Base-by-base conservation (phyloP, 2,113 vertebrate species). In the Aldabrachelys gigantea region DNA sequence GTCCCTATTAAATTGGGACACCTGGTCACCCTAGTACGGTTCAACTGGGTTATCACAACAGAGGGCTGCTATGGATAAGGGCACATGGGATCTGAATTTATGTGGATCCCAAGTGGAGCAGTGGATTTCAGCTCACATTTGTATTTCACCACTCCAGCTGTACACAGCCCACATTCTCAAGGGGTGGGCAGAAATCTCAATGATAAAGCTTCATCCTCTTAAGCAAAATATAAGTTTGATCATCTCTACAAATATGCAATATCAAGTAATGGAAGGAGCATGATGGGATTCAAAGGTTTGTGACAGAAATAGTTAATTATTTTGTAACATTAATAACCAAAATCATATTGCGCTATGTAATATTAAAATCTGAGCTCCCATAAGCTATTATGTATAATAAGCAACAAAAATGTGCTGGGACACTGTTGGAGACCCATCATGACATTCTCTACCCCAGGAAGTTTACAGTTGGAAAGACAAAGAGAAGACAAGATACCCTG, bases 291-390 rank as follows among this genome's bases (percentile, higher is more conserved):
- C 19, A 90, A 82, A 93, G 49, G 17, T 27, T 80, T 78, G 25
- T 47, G n/a, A 47, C 57, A 95, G 86, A 87, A 69, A 69, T 9
- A n/a, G 3, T 76, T 91, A 79, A 3, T 56, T 56, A 3, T 25
- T 91, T 86, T 69, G 62, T n/a, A 69, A 35, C 29, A 9, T 86
- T 88, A 89, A 44, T 21, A 81, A 25, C 69, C 41, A 22, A 12
- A 65, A 14, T 89, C 50, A 21, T 10, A 16, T 78, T 88, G 69
- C 38, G 16, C 2, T 84, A 25, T n/a, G 17, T 69, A n/a, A 69
- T n/a, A n/a, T 69, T 69, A 80, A 56, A 3, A 4, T 0, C 0
- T 4, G 11, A 17, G 4, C 76, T 90, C 47, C 86, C 56, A 8
- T 53, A 49, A 62, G 10, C 19, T 31, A 31, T 54, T 82, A 14